Evolutionary conservation across 53 echinoderm and acorn worm species (phyloP).

Genomic region (Luidia sarsii): DNA sequence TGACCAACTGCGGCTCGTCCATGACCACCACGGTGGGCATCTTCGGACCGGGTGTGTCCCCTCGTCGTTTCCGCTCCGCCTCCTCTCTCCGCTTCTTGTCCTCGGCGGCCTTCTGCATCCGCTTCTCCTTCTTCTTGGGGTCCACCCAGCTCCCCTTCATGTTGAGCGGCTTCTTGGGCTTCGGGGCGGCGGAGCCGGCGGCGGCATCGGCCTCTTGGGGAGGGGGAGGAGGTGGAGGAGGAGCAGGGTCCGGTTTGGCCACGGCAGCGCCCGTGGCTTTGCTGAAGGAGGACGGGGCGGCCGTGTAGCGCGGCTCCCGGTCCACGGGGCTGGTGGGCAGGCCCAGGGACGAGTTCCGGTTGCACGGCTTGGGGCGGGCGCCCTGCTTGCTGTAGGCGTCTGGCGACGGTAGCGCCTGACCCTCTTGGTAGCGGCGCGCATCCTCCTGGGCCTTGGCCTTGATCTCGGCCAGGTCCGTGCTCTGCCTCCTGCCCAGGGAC

Average conservation of each 20-base stretch:
- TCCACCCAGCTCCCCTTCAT: constrained; percentile 51
- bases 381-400: constrained; percentile 24
- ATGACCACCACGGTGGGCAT: not conserved
- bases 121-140: constrained; percentile 30
- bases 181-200: not conserved
- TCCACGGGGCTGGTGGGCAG: not conserved
- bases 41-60: not conserved
- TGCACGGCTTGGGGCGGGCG: constrained; percentile 12
- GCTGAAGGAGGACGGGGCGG: constrained; percentile 42
- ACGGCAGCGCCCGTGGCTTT: constrained; percentile 51
- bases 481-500: constrained; percentile 11
- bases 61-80: not conserved
- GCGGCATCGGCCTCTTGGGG: not conserved
- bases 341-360: constrained; percentile 7
- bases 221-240: not conserved
- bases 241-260: not conserved
- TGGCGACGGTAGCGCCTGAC: not conserved
- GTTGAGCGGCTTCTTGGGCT: constrained; percentile 25
- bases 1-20: constrained; percentile 29
- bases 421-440: constrained; percentile 28
- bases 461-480: constrained; percentile 34
- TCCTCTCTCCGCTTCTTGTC: not conserved
- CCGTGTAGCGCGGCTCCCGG: constrained; percentile 11
- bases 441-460: constrained; percentile 32
- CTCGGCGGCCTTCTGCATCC: constrained; percentile 9